phyloP scores from a whole-genome alignment of 2,888 invertebrate species.

The Phragmatobia fuliginosa region DNA sequence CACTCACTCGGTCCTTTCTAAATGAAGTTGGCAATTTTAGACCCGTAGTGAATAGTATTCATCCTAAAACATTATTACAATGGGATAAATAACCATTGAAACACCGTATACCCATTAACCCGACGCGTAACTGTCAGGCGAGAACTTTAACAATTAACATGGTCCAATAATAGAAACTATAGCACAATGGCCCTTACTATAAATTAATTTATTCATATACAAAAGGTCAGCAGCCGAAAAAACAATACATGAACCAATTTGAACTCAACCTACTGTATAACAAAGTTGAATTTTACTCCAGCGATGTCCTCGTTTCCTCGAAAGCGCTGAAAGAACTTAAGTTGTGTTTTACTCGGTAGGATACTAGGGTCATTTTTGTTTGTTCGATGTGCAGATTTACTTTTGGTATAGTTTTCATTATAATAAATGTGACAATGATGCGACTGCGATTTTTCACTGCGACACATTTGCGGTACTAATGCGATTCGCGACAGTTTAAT shows the following conservation, averaged over 20 bases:
- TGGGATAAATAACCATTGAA: constrained; percentile 75
- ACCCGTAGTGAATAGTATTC: constrained; percentile 60
- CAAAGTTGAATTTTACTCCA: constrained; percentile 47
- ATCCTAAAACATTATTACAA: constrained; percentile 74
- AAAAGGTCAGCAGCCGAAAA: constrained; percentile 73
- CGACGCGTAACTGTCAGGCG: constrained; percentile 75
- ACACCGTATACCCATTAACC: constrained; percentile 77
- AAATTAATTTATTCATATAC: constrained; percentile 82
- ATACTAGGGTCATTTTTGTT: constrained; percentile 35
- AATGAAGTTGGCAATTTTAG: constrained; percentile 59
- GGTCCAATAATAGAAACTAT: constrained; percentile 81
- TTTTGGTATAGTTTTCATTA: constrained; percentile 45
- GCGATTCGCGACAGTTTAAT: constrained; percentile 70
- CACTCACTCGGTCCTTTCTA: constrained; percentile 54
- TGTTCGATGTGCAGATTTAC: constrained; percentile 26
- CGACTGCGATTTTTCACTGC: constrained; percentile 69
- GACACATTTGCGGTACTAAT: constrained; percentile 65
- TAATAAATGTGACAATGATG: constrained; percentile 59
- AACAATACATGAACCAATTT: constrained; percentile 42
- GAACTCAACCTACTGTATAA: constrained; percentile 31
- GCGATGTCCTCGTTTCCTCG: constrained; percentile 17
- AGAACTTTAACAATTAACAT: constrained; percentile 81
- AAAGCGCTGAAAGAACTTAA: constrained; percentile 20
- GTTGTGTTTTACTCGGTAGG: constrained; percentile 25
- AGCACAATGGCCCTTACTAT: constrained; percentile 75